Base-by-base conservation (phyloP, 2,888 invertebrate genomes). In the Xestobium rufovillosum region DNA sequence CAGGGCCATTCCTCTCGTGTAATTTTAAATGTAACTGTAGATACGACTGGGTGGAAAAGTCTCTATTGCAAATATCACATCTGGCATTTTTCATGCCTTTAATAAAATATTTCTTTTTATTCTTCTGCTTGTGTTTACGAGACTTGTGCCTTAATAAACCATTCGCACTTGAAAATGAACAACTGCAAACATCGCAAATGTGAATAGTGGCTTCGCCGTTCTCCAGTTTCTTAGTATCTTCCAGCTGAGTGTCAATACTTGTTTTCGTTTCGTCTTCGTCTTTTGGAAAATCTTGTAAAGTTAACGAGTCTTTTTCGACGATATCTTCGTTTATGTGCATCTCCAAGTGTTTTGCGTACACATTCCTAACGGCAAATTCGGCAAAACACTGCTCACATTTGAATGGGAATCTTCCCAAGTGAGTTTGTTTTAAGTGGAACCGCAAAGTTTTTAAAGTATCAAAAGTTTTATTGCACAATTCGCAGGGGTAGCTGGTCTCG, bases 51-150 rank as follows among this genome's bases (percentile, higher is more conserved):
- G 63, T 64, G 4, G 63, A 63, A 39, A 65, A 63, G 34, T 59
- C 60, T 11, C 60, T 48, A 34, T 63, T 59, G 39, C 65, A 65
- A 43, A 63, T 62, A 51, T 62, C 59, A 51, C 65, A 65, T 42
- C 46, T 55, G 3, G 62, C 63, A 42, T 59, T 61, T 38, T 65
- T 65, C 61, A 60, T 59, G 3, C 63, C 63, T 42, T 64, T 65
- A 11, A 61, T 55, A 37, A 62, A 64, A 43, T 61, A 63, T 36
- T 60, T 60, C 41, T 59, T 59, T 28, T 55, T 53, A 34, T 52
- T 57, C 39, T 52, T 56, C 39, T 57, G 56, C 31, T 60, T 53
- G 40, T 63, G 63, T 44, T 60, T 58, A 13, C 60, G 49, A 14
- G 60, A 56, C 43, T 60, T 59, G 38, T 63, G 62, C 31, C 61